These are phyloP conservation scores for Alviniconcha marisindica DNA, from an alignment of 1,140 invertebrate species.

Conservation along the genomic window DNA sequence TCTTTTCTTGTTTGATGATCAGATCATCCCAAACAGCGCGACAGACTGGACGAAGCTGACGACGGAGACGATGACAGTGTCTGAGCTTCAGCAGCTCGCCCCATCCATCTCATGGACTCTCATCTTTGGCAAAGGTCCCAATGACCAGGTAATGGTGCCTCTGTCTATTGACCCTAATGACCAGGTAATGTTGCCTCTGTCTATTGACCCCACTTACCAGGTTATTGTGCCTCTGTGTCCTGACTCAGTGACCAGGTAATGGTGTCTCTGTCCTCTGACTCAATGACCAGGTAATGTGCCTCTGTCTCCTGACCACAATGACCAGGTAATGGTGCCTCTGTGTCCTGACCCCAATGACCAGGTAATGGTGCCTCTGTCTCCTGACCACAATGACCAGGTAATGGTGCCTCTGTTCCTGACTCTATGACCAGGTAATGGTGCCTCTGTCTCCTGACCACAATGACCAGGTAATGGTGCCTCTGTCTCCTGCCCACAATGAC, in stretches of 20 bases:
- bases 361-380: too few relatives aligned
- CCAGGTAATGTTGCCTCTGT: background rate
- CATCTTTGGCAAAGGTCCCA: background rate
- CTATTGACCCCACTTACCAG: background rate
- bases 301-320: too few relatives aligned
- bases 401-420: too few relatives aligned
- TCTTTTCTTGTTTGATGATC: background rate
- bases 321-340: too few relatives aligned
- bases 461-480: too few relatives aligned
- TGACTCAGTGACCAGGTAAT: background rate
- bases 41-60: background rate
- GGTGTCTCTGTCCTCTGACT: background rate
- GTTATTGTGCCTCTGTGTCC: background rate
- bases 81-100: background rate
- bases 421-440: too few relatives aligned
- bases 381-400: too few relatives aligned
- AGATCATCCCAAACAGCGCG: background rate
- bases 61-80: background rate
- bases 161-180: too few relatives aligned
- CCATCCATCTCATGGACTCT: background rate
- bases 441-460: too few relatives aligned
- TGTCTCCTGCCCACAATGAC: too few relatives aligned
- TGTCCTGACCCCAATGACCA: too few relatives aligned
- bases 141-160: background rate
- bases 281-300: too few relatives aligned